Evolutionary conservation across 2,113 vertebrate genomes (phyloP).

Genomic region (Grammomys surdaster): DNA sequence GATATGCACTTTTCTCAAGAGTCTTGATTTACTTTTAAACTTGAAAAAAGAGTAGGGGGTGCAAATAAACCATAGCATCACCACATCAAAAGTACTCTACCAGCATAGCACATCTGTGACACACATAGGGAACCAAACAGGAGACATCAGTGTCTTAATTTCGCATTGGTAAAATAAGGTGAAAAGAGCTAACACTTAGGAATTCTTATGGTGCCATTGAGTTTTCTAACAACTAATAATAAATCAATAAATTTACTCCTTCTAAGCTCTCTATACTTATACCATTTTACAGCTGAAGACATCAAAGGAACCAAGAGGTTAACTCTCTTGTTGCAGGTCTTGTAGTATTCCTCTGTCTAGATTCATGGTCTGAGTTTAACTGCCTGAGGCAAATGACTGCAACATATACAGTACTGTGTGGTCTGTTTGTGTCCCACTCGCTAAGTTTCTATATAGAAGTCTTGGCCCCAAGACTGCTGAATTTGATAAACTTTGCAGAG

Average conservation of each 20-base stretch:
- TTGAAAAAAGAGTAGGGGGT: constrained; percentile 27
- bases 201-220: background rate
- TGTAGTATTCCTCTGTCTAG: background rate
- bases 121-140: background rate
- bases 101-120: background rate
- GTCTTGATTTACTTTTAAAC: constrained; percentile 45
- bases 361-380: background rate
- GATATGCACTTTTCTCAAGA: background rate
- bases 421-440: background rate
- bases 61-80: constrained; percentile 43
- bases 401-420: background rate
- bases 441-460: background rate
- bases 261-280: background rate
- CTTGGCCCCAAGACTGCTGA: background rate
- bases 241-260: background rate
- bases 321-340: background rate
- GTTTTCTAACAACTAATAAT: background rate
- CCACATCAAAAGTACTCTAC: constrained; percentile 30
- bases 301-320: background rate
- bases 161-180: background rate
- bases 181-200: background rate
- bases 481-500: background rate
- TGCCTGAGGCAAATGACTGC: background rate
- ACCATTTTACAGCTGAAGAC: background rate
- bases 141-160: background rate